phyloP scores from a whole-genome alignment of 2,888 invertebrate species.

The Nephrotoma appendiculata region DNA sequence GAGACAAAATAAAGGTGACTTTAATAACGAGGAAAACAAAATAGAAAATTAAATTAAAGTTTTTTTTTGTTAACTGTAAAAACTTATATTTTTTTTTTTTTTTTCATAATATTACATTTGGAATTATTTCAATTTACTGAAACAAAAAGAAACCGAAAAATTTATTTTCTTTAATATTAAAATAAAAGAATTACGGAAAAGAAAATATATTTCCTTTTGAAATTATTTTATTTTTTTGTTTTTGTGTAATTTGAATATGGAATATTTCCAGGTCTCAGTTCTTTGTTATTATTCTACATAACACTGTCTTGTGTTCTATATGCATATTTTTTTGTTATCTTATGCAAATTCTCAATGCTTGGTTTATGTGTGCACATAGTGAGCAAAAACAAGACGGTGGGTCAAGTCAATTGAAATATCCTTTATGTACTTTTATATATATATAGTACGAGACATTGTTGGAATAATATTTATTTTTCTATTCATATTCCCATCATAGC shows the following conservation, averaged over 20 bases:
- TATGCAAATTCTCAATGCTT: neutral
- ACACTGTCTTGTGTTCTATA: neutral
- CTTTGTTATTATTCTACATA: neutral
- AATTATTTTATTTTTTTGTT: neutral
- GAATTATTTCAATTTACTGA: neutral
- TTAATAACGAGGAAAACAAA: neutral
- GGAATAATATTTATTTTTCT: neutral
- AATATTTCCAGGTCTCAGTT: neutral
- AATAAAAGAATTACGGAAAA: neutral
- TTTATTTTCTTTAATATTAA: neutral
- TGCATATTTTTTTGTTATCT: neutral
- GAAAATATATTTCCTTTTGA: neutral
- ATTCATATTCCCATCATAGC: neutral
- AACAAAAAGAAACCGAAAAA: neutral
- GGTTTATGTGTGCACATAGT: neutral
- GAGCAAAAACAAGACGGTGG: neutral
- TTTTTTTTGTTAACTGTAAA: neutral
- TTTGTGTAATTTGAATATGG: neutral
- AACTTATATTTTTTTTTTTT: neutral
- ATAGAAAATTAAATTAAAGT: neutral
- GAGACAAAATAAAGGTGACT: neutral
- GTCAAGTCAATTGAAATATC: neutral
- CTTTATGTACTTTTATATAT: neutral
- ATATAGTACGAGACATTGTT: neutral
- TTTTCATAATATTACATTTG: neutral